Conservation (phyloP, 2,888 invertebrate species). For the Escarpia spicata region DNA sequence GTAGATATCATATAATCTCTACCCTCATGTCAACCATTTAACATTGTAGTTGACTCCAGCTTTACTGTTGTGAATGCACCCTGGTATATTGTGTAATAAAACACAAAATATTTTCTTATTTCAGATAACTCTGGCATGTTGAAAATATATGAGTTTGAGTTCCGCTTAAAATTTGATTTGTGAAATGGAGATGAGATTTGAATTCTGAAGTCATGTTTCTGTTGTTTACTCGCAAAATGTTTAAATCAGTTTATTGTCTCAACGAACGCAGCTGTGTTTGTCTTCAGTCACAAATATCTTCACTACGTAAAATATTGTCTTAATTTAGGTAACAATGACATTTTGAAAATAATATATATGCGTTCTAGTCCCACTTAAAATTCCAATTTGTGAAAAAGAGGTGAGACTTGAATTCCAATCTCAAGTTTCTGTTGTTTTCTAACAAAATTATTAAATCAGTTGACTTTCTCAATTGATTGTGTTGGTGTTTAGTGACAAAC, state of each 20-base stretch:
- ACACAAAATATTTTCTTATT: not conserved
- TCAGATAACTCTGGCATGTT: not conserved
- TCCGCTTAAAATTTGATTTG: not conserved
- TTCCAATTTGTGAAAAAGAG: not conserved
- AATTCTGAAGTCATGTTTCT: not conserved
- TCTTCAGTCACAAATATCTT: constrained; percentile 48
- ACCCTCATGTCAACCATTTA: no score
- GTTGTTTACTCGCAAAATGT: not conserved
- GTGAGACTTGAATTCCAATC: not conserved
- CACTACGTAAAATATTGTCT: no score
- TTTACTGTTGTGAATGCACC: no score
- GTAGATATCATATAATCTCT: constrained; percentile 35
- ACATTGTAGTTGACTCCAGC: no score
- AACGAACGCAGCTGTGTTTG: not conserved
- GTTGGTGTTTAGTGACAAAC: constrained; percentile 48
- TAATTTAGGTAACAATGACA: not conserved
- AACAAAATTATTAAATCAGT: not conserved
- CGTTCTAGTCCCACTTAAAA: not conserved
- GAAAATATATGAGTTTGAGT: not conserved
- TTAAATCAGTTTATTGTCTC: not conserved
- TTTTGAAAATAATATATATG: not conserved
- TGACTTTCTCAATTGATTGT: not conserved
- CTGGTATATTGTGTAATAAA: no score
- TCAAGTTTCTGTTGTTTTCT: not conserved
- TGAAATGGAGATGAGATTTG: not conserved